Percentiles rank a stretch among this genome's conserved stretches.
phyloP scores from a whole-genome alignment of 2,888 invertebrate genomes.

The Eurytoma adleriae region DNA sequence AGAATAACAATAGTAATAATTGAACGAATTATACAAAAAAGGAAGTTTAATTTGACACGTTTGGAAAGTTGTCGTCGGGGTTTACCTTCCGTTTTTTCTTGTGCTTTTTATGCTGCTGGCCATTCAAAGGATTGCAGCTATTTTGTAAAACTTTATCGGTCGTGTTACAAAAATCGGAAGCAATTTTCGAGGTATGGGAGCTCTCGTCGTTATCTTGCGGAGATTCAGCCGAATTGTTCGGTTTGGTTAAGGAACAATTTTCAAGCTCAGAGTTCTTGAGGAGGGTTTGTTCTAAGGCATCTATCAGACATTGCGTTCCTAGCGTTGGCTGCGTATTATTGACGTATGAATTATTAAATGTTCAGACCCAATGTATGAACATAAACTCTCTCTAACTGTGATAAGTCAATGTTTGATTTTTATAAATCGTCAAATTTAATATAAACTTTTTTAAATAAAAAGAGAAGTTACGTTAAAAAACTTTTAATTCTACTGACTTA shows the following conservation, averaged over 20 bases:
- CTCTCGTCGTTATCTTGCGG: constrained; percentile 69
- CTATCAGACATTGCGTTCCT: constrained; percentile 68
- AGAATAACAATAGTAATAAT: constrained; percentile 12
- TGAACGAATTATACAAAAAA: constrained; percentile 47
- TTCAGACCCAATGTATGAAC: constrained; percentile 51
- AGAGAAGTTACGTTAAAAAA: neutral
- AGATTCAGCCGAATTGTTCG: constrained; percentile 67
- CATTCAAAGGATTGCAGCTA: constrained; percentile 70
- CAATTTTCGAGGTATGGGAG: constrained; percentile 69
- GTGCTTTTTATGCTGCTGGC: constrained; percentile 72
- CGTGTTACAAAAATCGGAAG: constrained; percentile 70
- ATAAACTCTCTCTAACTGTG: constrained; percentile 38
- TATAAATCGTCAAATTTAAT: neutral
- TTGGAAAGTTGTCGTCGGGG: constrained; percentile 47
- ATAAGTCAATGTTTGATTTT: neutral
- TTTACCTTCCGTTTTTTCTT: constrained; percentile 75
- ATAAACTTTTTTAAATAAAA: neutral
- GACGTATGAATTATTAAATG: constrained; percentile 53
- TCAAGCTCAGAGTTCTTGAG: constrained; percentile 69
- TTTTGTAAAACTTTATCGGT: constrained; percentile 70
- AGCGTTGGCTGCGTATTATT: constrained; percentile 65
- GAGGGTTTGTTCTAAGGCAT: constrained; percentile 70
- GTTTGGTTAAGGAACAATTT: constrained; percentile 68
- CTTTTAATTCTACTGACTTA: constrained; percentile 14
- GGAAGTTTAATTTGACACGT: constrained; percentile 34